Evolutionary conservation across 1,140 invertebrate species (phyloP), one percentile per base, ranked within the genome.

Genomic region (Hycleus phaleratus): DNA sequence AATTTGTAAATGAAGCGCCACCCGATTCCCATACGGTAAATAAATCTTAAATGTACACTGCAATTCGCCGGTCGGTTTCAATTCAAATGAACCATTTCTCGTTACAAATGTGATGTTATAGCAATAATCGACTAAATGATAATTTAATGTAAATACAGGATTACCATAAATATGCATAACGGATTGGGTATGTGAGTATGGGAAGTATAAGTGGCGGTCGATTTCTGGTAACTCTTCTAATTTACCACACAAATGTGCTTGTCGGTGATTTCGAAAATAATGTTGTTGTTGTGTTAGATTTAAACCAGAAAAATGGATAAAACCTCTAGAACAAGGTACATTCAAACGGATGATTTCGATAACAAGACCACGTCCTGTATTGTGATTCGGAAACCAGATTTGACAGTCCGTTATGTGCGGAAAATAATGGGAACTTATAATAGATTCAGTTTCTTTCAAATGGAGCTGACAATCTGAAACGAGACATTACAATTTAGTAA

Each of bases 21-120:
- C 77, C 38, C 78, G 66, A 68, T 83, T 80, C 2, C 84, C 84
- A 67, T 82, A 84, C 0, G 84, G 82, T 48, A 85, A 65, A 57
- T 82, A 79, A 46, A 85, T 80, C 59, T 75, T 74, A 69, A 83
- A 85, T 11, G 81, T 81, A 66, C 84, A 85, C 46, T 77, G 71
- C 4, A 84, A 66, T 39, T 77, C 77, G 3, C 70, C 67, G 0
- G 75, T 74, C 4, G 81, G 79, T 52, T 77, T 74, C 51, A 84
- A 70, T 64, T 80, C 78, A 70, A 82, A 80, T 57, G 79, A 79
- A 62, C 79, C 81, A 71, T 82, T 83, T 55, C 74, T 75, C n/a
- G 71, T 71, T 44, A 77, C 75, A 51, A 83, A 75, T 3, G 81
- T 79, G 42, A 84, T 75, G 68, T 84, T 81, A 65, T 84, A 83